Evolutionary conservation across 2,888 invertebrate species (phyloP).

Genomic region (Erebia aethiops): DNA sequence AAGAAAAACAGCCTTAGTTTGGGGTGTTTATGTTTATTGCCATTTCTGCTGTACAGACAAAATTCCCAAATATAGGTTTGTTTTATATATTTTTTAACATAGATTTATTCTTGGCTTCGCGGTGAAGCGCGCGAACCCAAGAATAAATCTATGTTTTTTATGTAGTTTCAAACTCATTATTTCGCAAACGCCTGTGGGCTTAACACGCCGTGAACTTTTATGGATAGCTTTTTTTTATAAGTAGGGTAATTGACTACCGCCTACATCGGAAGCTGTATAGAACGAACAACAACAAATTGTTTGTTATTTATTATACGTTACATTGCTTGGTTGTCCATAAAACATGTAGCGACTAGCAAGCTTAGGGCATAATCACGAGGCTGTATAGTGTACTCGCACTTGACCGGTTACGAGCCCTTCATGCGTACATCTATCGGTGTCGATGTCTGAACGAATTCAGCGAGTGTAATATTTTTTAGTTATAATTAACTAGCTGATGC

Average conservation of each 20-base stretch:
- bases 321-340: constrained; percentile 2
- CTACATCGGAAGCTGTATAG: constrained; percentile 3
- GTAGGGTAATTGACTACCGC: background rate
- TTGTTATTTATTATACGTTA: constrained; percentile 1
- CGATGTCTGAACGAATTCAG: constrained; percentile 13
- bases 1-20: no score
- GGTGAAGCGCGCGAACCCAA: no score
- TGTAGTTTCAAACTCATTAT: no score
- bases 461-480: background rate
- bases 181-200: background rate
- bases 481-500: no score
- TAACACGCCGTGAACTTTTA: background rate
- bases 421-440: constrained; percentile 32
- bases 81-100: no score
- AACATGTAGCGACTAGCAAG: constrained; percentile 2
- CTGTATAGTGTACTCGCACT: constrained; percentile 25
- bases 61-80: no score
- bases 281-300: background rate
- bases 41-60: no score
- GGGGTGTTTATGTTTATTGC: no score
- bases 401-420: constrained; percentile 37
- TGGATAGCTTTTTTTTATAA: background rate
- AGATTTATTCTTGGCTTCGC: no score
- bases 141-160: no score
- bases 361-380: constrained; percentile 26